phyloP scores from a whole-genome alignment of 2,113 vertebrate genomes.

The Barbus barbus region DNA sequence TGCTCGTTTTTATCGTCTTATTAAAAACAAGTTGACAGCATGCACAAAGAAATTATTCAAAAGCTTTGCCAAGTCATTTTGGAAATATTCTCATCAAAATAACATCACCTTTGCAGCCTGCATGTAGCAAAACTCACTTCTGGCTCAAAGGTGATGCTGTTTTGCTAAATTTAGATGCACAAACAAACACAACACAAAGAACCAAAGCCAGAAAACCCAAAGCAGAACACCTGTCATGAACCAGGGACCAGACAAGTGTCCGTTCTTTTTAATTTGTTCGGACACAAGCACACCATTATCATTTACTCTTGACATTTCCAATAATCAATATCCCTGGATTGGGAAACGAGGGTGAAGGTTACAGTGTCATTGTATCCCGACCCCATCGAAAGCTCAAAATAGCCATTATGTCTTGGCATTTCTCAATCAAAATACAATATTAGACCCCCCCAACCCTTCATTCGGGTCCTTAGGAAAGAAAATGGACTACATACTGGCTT shows the following conservation, averaged over 20 bases:
- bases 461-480: constrained; percentile 53
- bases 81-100: background rate
- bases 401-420: background rate
- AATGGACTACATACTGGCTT: constrained; percentile 95
- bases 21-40: background rate
- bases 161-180: background rate
- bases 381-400: constrained; percentile 9
- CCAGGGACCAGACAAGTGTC: constrained; percentile 20
- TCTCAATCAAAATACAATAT: constrained; percentile 43
- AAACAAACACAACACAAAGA: no score
- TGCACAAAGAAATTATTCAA: background rate
- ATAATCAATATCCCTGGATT: constrained; percentile 4
- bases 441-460: constrained; percentile 6
- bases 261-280: constrained; percentile 20
- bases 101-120: background rate
- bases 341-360: background rate
- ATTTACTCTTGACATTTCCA: constrained; percentile 44
- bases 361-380: background rate
- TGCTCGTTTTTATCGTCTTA: background rate
- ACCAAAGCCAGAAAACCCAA: background rate
- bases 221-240: background rate
- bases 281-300: constrained; percentile 31
- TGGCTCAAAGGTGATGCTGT: constrained; percentile 18
- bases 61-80: constrained; percentile 2
- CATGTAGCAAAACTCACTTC: background rate